Evolutionary conservation across 2,113 vertebrate species (phyloP), one percentile per base, ranked within the genome.

Genomic region (Cricetomys ansorgei): DNA sequence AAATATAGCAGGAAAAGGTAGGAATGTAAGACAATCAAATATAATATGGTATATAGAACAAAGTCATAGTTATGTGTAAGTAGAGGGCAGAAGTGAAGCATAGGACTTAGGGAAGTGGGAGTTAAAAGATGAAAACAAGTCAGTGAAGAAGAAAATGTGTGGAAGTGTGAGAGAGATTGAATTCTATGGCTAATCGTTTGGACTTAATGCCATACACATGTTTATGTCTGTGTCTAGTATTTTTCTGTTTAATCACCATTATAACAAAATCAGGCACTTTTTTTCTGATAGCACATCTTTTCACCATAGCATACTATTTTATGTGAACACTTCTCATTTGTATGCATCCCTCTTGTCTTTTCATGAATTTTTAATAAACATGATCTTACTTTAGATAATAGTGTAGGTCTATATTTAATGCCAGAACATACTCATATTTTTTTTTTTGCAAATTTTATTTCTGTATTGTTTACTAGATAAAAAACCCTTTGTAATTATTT

Each of bases 1-100:
- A 81, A 40, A 13, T 95, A 70, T 19, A 76, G 50, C 84, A 95
- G 81, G 57, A 92, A 94, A 88, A 92, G 37, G 50, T 92, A 88
- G 53, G 29, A 62, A 88, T 65, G 8, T 55, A 81, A 83, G 55
- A 87, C 19, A 91, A 83, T 67, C 84, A 62, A 86, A 29, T 73
- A 72, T 80, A 67, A 40, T 55, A 77, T 45, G 57, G 43, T 69
- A 29, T 50, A 3, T 53, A 7, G 92, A 70, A 65, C 62, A 27
- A 57, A 89, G 45, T 19, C 45, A 43, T 31, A 31, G 43, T 45
- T 72, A 45, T 16, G 40, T 84, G 57, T 90, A 86, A 93, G 57
- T 19, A 67, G 70, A 81, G 69, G 43, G 31, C 21, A 69, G 40
- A 88, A 81, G 45, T n/a, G n/a, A 70, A 16, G 29, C 70, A 64